Conservation (phyloP, 2,888 invertebrate genomes). For the Eutolmus rufibarbis region DNA sequence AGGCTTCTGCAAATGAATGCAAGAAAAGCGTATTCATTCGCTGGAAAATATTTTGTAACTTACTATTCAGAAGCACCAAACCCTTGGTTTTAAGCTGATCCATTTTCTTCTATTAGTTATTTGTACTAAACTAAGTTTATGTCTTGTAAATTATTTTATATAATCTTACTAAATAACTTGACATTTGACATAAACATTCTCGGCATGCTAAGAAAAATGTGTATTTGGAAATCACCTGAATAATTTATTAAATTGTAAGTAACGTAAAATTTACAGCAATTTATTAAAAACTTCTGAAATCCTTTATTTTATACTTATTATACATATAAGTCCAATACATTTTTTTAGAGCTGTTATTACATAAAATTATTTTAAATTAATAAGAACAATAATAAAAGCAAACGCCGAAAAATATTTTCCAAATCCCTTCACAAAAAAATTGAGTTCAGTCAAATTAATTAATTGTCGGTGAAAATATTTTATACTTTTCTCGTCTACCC, state of each 20-base stretch:
- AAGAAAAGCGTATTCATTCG: background rate
- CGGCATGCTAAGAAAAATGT: background rate
- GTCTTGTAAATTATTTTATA: background rate
- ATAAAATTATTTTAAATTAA: too few species aligned
- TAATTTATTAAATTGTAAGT: background rate
- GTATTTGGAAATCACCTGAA: background rate
- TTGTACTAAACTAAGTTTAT: too few species aligned
- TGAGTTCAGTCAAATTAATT: background rate
- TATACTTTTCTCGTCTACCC: background rate
- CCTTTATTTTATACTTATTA: too few species aligned
- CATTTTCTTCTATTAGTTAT: background rate
- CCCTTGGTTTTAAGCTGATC: background rate
- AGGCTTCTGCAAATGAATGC: slow-evolving; percentile 66
- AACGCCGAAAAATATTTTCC: background rate
- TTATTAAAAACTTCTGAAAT: too few species aligned
- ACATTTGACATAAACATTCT: background rate
- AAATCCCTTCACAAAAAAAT: background rate
- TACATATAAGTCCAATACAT: too few species aligned
- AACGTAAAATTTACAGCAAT: background rate
- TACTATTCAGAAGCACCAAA: background rate
- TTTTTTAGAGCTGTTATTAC: too few species aligned
- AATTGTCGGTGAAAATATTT: background rate
- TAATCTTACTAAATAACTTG: background rate
- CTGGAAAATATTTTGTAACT: background rate
- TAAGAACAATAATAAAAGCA: background rate